Base-by-base conservation (phyloP, 2,888 invertebrate genomes). In the Drosophila monieri region DNA sequence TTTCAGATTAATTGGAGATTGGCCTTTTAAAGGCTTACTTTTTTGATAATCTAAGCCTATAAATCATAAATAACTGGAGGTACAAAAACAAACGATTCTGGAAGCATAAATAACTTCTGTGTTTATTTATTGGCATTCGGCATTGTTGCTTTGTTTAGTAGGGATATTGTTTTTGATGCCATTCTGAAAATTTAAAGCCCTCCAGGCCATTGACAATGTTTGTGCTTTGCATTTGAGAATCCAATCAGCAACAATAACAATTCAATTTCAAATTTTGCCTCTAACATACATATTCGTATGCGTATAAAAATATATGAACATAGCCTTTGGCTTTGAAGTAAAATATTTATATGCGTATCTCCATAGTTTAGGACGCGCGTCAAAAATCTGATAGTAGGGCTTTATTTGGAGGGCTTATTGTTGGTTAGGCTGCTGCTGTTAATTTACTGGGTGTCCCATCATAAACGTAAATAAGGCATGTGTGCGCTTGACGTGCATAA, bases 401-500 rank as follows among this genome's bases (percentile, higher is more conserved):
- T 55, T 54, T 51, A 58, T 53, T 52, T 67, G 54, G 35, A 37
- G 9, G 58, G 53, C 21, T 30, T 58, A 41, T 52, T 58, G 51
- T 54, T 64, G 27, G 46, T 18, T 27, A 14, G 39, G 48, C 55
- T 41, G 59, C 53, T 64, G 61, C n/a, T 61, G 71, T 65, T 70
- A 71, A 71, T 71, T 71, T 72, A 71, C 64, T 71, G 71, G 46
- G 49, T 43, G 39, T 18, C 21, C 43, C 43, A 54, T 41, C 67
- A 73, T 69, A 71, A 74, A 64, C 61, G 71, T 71, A 66, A 73
- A 73, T 70, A 74, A 69, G 60, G 51, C 65, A 60, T 73, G 49
- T 73, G 62, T 66, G 76, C 54, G 51, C 64, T 69, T 71, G 75
- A 72, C 79, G 70, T 76, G 78, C 73, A 81, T 81, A 83, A 83